A percentile compares a stretch with the other conserved stretches of the same genome.
Conservation (phyloP, 2,888 invertebrate genomes). For the Phaonia tiefii region DNA sequence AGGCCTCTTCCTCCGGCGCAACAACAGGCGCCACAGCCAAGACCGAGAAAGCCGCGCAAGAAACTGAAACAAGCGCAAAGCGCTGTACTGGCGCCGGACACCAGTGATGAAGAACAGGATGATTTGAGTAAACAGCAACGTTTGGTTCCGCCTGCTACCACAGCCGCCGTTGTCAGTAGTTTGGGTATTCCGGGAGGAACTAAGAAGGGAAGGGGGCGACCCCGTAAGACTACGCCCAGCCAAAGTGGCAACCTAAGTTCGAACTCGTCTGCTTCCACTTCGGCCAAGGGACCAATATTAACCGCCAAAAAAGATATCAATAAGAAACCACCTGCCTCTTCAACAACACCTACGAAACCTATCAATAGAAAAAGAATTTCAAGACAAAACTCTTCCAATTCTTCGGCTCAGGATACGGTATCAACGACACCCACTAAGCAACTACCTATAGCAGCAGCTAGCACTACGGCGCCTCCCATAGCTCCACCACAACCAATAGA, state of each 20-base stretch:
- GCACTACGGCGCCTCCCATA: constrained; percentile 1
- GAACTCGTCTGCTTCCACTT: constrained; percentile 73
- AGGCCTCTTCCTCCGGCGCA: constrained; percentile 67
- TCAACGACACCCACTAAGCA: constrained; percentile 72
- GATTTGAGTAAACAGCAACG: constrained; percentile 60
- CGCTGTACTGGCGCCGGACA: constrained; percentile 60
- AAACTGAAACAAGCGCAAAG: constrained; percentile 71
- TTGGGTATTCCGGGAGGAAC: constrained; percentile 64
- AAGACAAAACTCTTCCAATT: constrained; percentile 67
- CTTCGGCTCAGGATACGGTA: constrained; percentile 44
- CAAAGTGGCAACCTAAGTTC: constrained; percentile 71
- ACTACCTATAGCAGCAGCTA: constrained; percentile 46
- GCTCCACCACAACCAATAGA: constrained; percentile 7
- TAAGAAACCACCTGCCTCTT: constrained; percentile 77
- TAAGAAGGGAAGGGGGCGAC: constrained; percentile 80
- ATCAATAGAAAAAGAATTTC: constrained; percentile 65
- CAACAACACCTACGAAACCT: constrained; percentile 73
- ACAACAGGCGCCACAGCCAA: constrained; percentile 45
- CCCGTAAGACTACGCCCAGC: constrained; percentile 79
- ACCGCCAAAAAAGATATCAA: constrained; percentile 77
- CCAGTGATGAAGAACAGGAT: constrained; percentile 78
- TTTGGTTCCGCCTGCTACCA: constrained; percentile 59
- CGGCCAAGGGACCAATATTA: constrained; percentile 77
- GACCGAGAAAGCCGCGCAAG: constrained; percentile 74
- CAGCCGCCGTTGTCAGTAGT: constrained; percentile 40